phyloP scores from a whole-genome alignment of 1,140 invertebrate genomes.

The Laupala kohalensis region DNA sequence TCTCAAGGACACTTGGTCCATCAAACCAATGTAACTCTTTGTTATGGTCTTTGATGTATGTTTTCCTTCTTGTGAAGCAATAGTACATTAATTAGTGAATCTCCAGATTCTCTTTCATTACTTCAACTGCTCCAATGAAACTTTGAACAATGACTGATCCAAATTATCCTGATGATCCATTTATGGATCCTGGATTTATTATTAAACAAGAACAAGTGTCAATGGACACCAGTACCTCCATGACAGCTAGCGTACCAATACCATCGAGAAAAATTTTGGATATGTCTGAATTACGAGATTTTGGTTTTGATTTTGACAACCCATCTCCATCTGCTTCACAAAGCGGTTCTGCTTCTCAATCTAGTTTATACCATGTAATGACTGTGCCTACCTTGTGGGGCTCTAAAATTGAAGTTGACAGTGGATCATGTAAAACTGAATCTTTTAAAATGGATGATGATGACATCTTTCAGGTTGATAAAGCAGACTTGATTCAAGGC shows the following conservation, averaged over 20 bases:
- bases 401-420: constrained; percentile 29
- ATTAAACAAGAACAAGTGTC: constrained; percentile 35
- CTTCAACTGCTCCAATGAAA: constrained; percentile 1
- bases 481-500: constrained; percentile 65
- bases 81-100: neutral
- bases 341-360: neutral
- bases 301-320: constrained; percentile 29
- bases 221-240: constrained; percentile 17
- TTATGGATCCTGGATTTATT: constrained; percentile 34
- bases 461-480: constrained; percentile 80
- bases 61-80: constrained; percentile 1
- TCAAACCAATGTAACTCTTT: neutral
- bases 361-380: constrained; percentile 30
- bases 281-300: constrained; percentile 31
- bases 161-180: constrained; percentile 37
- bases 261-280: constrained; percentile 21
- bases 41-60: neutral
- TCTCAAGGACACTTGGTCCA: neutral
- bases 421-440: constrained; percentile 33
- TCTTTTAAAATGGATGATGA: constrained; percentile 69
- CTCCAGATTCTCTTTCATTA: neutral
- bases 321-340: constrained; percentile 13
- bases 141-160: constrained; percentile 34
- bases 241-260: constrained; percentile 18
- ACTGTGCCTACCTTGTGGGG: constrained; percentile 30